Percentiles rank a stretch among this genome's conserved stretches.
Conservation (phyloP, 2,113 vertebrate species). For the Chauna torquata region DNA sequence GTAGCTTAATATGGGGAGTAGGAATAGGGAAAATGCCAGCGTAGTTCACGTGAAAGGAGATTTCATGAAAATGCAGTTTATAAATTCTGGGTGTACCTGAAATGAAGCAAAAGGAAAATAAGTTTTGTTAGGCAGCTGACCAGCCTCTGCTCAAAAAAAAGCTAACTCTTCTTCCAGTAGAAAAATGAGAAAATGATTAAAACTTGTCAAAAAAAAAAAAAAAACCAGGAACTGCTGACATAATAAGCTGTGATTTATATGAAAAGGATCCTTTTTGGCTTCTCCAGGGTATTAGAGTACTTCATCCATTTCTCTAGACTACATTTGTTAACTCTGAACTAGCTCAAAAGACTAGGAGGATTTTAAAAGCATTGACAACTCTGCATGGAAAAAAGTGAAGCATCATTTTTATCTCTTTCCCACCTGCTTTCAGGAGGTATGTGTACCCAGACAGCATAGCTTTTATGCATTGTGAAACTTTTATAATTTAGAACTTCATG, state of each 20-base stretch:
- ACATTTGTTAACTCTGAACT: constrained; percentile 36
- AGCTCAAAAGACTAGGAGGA: constrained; percentile 3
- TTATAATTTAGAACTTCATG: constrained; percentile 34
- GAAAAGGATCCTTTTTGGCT: constrained; percentile 33
- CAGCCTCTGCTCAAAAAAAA: neutral
- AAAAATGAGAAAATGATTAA: constrained; percentile 35
- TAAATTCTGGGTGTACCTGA: neutral
- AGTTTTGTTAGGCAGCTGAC: neutral
- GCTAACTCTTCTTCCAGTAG: neutral
- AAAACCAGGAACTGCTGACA: constrained; percentile 42
- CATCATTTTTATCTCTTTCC: constrained; percentile 56
- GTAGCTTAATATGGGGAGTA: neutral
- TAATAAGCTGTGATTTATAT: constrained; percentile 53
- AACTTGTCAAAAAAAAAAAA: neutral
- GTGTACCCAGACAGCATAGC: neutral
- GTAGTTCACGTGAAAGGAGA: neutral
- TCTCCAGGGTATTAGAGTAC: constrained; percentile 8
- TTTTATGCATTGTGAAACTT: constrained; percentile 32
- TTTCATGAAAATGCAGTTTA: neutral
- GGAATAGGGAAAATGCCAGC: neutral
- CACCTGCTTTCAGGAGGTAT: constrained; percentile 42
- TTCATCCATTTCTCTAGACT: constrained; percentile 13
- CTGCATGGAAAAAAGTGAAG: neutral
- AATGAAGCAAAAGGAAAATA: neutral
- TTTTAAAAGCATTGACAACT: constrained; percentile 39